Evolutionary conservation across 2,888 invertebrate genomes (phyloP), one percentile per base, ranked within the genome.

Genomic region (Melanophora roralis): DNA sequence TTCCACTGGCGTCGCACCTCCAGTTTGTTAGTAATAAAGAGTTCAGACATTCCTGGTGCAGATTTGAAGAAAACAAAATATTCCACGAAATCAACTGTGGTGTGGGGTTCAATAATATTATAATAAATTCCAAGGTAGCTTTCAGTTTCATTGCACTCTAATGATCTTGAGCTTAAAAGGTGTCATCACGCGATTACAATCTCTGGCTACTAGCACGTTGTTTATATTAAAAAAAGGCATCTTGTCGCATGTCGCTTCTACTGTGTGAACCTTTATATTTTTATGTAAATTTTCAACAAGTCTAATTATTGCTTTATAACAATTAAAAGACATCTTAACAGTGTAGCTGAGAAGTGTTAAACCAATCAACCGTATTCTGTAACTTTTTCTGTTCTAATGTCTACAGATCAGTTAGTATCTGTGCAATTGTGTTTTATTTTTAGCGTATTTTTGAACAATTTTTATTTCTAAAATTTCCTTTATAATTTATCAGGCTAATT

Each of bases 271-370:
- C 23, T 6, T 12, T 49, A 49, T 5, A 49, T 49, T 23, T 49
- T 49, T 49, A 49, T 49, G 49, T 6, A 23, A 49, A 49, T 49
- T 49, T 49, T 27, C 6, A 27, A 23, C n/a, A 12, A 49, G 21
- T 11, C 8, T 27, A 12, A 43, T 16, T 43, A 1, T 19, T 6
- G 3, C 3, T 27, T 6, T 27, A 27, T 27, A 27, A 27, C 27
- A 64, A 74, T 49, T 65, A 34, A 65, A 65, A 59, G 38, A 38
- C 65, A 64, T 49, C 47, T 55, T 23, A 65, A 67, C 57, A n/a
- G n/a, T n/a, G n/a, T 32, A 49, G 2, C 9, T 40, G n/a, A 43
- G 16, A 43, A 43, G 65, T 74, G 67, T 74, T 40, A 59, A 60
- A 76, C 16, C 55, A 76, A 69, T 69, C 45, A 55, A 64, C 16